Base-by-base conservation (phyloP, 2,797 vertebrate genomes). In the Clarias fuscus region DNA sequence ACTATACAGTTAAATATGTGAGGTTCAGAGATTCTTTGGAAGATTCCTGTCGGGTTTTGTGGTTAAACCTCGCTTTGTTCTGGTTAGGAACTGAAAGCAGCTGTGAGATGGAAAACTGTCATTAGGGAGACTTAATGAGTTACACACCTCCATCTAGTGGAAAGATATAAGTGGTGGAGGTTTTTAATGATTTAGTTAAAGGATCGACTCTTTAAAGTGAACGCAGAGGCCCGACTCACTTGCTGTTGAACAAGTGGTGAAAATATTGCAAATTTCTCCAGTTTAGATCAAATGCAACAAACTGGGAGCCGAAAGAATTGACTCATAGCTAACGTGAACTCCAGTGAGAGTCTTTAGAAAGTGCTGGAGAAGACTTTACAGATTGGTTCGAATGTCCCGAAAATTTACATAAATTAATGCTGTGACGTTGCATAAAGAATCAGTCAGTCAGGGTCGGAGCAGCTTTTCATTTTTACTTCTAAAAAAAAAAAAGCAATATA, bases 121-220 rank as follows among this genome's bases (percentile, higher is more conserved):
- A 4, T 53, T 15, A 15, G 40, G n/a, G 24, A n/a, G 40, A 27
- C 43, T 75, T 72, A 48, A 75, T 17, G 43, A 30, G 30, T 59
- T 58, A 37, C 10, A 79, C 77, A 79, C 58, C 58, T 61, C 77
- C 77, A 79, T 40, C 77, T 79, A 79, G 77, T 79, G 77, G 77
- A 79, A 20, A 30, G 53, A 33, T 58, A 77, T 4, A 76, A 56
- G 24, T 11, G 2, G 56, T 11, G 18, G 30, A 76, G 7, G 24
- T 10, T 15, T n/a, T 7, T 15, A 53, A 15, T n/a, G 1, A 30
- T 56, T 17, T 18, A 11, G 72, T 27, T 13, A 53, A 75, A 0
- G 24, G 56, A 14, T 18, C 43, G 11, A n/a, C 4, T n/a, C 22
- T 17, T 53, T 56, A 4, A 30, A 76, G 6, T 0, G 24, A 76